Base-by-base conservation (phyloP, 2,888 invertebrate species). In the Drosophila lutescens region DNA sequence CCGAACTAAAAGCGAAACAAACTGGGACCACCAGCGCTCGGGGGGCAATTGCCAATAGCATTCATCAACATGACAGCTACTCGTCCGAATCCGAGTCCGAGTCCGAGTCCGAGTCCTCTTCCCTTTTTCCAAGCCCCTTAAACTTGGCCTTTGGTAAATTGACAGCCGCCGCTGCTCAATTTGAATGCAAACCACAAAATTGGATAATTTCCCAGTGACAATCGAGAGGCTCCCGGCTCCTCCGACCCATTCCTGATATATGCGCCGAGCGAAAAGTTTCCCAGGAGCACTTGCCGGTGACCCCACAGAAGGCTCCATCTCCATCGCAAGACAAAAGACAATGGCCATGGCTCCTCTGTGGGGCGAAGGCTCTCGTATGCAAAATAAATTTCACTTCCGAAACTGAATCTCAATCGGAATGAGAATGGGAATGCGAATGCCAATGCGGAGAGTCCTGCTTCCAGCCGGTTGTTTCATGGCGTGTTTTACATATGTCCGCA, bases 171-270 rank as follows among this genome's bases (percentile, higher is more conserved):
- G 70, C 55, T 62, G 73, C 78, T 79, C 86, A 87, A 91, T 91
- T 91, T 90, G 89, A 91, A 91, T 91, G 89, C 89, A 82, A 83
- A 84, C 69, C 86, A 90, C 89, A 88, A 90, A 91, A 91, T 91
- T 91, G 91, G 91, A 90, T 91, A 90, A 91, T 91, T 91, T 91
- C 91, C 91, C 91, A 86, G 90, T 89, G 91, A 89, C 91, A 91
- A 90, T 88, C 87, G 89, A 80, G 40, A 40, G 43, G 66, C 44
- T 47, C 40, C 60, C 30, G 15, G 12, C 47, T 43, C 40, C 47
- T 70, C 65, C 32, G 72, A 67, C 76, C 66, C 82, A 82, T 32
- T 46, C 32, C 78, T 91, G 91, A 91, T 91, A 91, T 90, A 91
- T 90, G 91, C 87, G 81, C 79, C 72, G 84, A 80, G 65, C 69